Conservation (phyloP, 2,113 vertebrate genomes). For the Chauna torquata region DNA sequence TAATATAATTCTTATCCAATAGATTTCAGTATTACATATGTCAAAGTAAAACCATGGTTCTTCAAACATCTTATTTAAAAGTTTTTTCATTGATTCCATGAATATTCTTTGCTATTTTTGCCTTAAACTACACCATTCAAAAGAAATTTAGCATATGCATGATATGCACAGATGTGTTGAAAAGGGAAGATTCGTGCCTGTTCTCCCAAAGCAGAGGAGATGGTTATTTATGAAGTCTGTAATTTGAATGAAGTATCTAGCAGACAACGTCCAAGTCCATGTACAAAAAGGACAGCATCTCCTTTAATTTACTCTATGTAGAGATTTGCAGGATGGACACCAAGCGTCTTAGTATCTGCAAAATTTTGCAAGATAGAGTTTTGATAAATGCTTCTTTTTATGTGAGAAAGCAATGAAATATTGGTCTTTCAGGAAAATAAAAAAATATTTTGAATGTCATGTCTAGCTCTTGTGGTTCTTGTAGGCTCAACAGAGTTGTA, state of each 20-base stretch:
- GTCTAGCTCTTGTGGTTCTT: not conserved
- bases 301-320: not conserved
- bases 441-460: not conserved
- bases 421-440: not conserved
- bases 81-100: not conserved
- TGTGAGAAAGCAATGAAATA: not conserved
- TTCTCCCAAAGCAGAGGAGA: not conserved
- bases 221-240: not conserved
- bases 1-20: not conserved
- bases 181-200: not conserved
- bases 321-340: not conserved
- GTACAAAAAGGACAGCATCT: not conserved
- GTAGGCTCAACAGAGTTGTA: not conserved
- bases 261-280: not conserved
- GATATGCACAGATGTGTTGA: not conserved
- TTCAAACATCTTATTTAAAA: not conserved
- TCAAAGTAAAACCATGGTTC: not conserved
- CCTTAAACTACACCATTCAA: not conserved
- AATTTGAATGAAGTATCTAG: not conserved
- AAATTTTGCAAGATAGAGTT: not conserved
- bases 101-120: slow-evolving; percentile 9
- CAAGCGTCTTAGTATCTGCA: not conserved
- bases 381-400: not conserved
- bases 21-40: not conserved
- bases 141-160: not conserved